A percentile compares a stretch with the other conserved stretches of the same genome.
Conservation (phyloP, 2,113 vertebrate genomes). For the Psephotus haematonotus region DNA sequence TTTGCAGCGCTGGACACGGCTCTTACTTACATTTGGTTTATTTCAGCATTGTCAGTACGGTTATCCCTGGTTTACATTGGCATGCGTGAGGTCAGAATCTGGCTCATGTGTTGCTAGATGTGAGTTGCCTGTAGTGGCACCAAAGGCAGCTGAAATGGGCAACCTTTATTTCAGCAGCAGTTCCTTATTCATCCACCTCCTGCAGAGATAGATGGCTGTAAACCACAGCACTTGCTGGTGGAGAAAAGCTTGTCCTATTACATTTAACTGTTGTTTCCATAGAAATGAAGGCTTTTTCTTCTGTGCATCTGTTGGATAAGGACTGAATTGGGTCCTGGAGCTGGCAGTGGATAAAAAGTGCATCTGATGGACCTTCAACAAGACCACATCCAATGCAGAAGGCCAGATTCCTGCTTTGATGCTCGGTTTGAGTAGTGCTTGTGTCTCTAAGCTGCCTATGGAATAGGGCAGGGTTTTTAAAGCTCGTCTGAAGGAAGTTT, state of each 20-base stretch:
- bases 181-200: not conserved
- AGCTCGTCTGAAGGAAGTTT: not conserved
- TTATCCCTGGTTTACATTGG: not conserved
- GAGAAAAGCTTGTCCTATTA: not conserved
- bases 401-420: accelerated
- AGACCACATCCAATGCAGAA: not conserved
- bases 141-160: not conserved
- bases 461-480: not conserved
- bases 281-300: not conserved
- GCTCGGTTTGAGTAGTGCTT: not conserved
- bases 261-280: not conserved
- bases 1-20: not conserved
- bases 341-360: not conserved
- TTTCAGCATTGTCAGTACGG: accelerated
- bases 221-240: not conserved
- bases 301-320: not conserved
- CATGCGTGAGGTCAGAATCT: not conserved
- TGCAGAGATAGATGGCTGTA: not conserved
- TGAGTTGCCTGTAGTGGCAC: not conserved
- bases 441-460: not conserved
- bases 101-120: not conserved
- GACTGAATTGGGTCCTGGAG: not conserved
- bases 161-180: not conserved
- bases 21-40: not conserved
- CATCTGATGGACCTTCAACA: not conserved